phyloP scores from a whole-genome alignment of 2,113 vertebrate genomes.

The Camelus bactrianus region DNA sequence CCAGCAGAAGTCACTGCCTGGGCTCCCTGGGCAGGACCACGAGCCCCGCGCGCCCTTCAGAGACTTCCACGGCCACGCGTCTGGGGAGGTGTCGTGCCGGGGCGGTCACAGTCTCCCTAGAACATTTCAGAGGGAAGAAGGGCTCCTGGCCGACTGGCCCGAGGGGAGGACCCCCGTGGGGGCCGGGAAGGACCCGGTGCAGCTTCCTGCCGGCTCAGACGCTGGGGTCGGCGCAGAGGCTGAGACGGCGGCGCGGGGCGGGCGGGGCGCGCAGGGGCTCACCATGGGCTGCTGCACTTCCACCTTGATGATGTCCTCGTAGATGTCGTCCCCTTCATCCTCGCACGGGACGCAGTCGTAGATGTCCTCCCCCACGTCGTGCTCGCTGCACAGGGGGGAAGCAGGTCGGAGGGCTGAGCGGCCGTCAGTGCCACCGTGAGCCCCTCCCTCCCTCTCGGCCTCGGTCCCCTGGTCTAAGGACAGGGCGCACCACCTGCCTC shows the following conservation, averaged over 20 bases:
- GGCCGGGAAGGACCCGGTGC: fast-evolving
- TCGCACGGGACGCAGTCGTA: constrained; percentile 99
- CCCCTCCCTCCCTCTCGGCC: background rate
- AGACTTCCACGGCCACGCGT: fast-evolving
- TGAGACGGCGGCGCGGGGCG: fast-evolving
- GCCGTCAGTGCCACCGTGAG: fast-evolving
- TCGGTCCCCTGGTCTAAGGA: background rate
- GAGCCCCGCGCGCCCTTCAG: background rate
- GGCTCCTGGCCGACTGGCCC: background rate
- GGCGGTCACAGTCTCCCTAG: fast-evolving
- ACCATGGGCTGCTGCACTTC: constrained; percentile 99
- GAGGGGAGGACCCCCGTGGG: fast-evolving
- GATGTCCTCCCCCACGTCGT: constrained; percentile 98
- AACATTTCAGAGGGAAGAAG: fast-evolving
- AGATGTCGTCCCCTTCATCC: constrained; percentile 97
- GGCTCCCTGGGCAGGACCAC: background rate
- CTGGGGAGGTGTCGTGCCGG: fast-evolving
- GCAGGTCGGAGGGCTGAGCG: background rate
- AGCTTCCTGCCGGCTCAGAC: fast-evolving
- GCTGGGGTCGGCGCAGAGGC: fast-evolving
- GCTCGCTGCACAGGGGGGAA: constrained; percentile 89
- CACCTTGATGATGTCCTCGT: constrained; percentile 99
- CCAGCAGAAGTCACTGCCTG: background rate
- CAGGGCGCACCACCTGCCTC: fast-evolving
- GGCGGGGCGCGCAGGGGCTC: constrained; percentile 84